Evolutionary conservation across 2,888 invertebrate species (phyloP).

Genomic region (Drosophila histrio): DNA sequence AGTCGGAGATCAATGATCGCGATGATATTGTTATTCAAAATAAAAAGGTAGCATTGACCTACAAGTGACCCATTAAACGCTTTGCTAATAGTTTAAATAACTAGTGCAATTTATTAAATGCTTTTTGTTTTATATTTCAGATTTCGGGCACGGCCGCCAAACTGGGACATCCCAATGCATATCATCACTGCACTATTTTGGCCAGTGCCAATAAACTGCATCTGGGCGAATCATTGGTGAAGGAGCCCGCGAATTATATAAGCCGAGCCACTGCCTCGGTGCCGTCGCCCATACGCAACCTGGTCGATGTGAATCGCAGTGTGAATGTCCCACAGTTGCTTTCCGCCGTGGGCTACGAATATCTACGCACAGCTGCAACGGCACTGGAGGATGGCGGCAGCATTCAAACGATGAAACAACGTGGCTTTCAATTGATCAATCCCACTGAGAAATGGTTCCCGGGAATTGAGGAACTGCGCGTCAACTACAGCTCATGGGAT

Average conservation of each 20-base stretch:
- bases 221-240: constrained; percentile 89
- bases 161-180: constrained; percentile 93
- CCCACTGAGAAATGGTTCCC: constrained; percentile 95
- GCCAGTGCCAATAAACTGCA: constrained; percentile 92
- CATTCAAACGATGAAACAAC: constrained; percentile 89
- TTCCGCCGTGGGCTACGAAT: constrained; percentile 93
- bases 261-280: constrained; percentile 94
- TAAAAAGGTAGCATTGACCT: constrained; percentile 83
- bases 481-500: constrained; percentile 91
- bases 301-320: constrained; percentile 89
- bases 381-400: constrained; percentile 90
- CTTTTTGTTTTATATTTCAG: constrained; percentile 84
- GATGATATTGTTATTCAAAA: constrained; percentile 94
- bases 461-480: constrained; percentile 89
- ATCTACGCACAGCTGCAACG: constrained; percentile 89
- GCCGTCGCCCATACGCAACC: constrained; percentile 92
- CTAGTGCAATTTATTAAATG: not conserved
- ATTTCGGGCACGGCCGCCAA: constrained; percentile 98
- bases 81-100: not conserved
- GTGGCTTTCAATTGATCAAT: constrained; percentile 93
- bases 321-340: constrained; percentile 90
- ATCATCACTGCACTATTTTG: constrained; percentile 98
- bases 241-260: constrained; percentile 91
- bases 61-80: constrained; percentile 7
- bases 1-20: constrained; percentile 90